Conservation (phyloP, 2,113 vertebrate species). For the Strigops habroptila region DNA sequence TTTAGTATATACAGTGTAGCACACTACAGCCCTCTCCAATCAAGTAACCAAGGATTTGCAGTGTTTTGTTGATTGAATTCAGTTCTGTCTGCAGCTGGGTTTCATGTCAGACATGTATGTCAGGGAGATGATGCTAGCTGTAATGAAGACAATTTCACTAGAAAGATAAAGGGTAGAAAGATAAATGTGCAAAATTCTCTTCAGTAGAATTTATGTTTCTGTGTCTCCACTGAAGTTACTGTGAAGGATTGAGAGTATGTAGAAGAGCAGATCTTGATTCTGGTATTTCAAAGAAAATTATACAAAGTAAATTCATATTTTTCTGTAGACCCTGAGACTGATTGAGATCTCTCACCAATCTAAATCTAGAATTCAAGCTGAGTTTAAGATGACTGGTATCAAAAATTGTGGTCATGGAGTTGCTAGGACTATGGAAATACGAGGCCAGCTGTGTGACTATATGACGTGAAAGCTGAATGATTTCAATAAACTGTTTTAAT, state of each 20-base stretch:
- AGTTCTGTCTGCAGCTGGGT: background rate
- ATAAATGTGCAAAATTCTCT: background rate
- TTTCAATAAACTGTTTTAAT: background rate
- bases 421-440: background rate
- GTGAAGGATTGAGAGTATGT: background rate
- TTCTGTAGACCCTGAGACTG: background rate
- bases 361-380: background rate
- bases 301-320: background rate
- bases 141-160: background rate
- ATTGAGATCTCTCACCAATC: background rate
- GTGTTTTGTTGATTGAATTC: background rate
- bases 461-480: background rate
- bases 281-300: background rate
- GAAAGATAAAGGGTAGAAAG: background rate
- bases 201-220: background rate
- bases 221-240: background rate
- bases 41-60: background rate
- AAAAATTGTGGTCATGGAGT: background rate
- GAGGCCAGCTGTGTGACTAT: background rate
- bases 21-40: background rate
- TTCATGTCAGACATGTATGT: background rate
- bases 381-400: background rate
- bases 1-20: fast-evolving
- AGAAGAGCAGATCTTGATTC: background rate
- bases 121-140: background rate